A percentile compares a stretch with the other conserved stretches of the same genome.
Evolutionary conservation across 2,113 vertebrate genomes (phyloP).

Genomic region (Cinclus mexicanus): DNA sequence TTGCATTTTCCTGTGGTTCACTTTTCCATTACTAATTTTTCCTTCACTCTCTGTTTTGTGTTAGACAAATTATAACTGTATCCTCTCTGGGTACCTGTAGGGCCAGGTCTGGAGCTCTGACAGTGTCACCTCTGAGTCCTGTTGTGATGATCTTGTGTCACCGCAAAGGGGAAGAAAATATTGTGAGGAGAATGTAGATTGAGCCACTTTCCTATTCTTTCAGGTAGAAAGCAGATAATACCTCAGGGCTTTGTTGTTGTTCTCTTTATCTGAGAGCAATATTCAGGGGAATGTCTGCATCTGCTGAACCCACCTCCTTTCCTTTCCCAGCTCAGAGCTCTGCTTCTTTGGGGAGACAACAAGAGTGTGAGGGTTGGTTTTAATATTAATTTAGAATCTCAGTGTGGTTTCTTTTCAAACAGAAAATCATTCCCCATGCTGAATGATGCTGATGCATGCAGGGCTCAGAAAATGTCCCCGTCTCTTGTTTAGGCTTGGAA

Average conservation of each 20-base stretch:
- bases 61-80: background rate
- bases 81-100: background rate
- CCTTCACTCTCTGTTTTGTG: background rate
- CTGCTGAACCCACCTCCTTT: background rate
- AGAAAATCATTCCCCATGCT: background rate
- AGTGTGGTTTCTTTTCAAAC: background rate
- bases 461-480: background rate
- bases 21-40: background rate
- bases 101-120: background rate
- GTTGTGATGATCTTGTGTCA: background rate
- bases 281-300: background rate
- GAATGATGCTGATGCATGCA: background rate
- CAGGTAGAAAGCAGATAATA: background rate
- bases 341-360: background rate
- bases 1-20: background rate
- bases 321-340: background rate
- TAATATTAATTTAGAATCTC: slow-evolving; percentile 12
- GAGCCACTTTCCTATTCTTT: background rate
- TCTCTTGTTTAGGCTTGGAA: background rate
- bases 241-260: background rate
- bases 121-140: background rate
- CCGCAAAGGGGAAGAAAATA: background rate
- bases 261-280: background rate
- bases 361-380: background rate
- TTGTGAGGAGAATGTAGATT: background rate